Base-by-base conservation (phyloP, 2,113 vertebrate species). In the Scomber scombrus region DNA sequence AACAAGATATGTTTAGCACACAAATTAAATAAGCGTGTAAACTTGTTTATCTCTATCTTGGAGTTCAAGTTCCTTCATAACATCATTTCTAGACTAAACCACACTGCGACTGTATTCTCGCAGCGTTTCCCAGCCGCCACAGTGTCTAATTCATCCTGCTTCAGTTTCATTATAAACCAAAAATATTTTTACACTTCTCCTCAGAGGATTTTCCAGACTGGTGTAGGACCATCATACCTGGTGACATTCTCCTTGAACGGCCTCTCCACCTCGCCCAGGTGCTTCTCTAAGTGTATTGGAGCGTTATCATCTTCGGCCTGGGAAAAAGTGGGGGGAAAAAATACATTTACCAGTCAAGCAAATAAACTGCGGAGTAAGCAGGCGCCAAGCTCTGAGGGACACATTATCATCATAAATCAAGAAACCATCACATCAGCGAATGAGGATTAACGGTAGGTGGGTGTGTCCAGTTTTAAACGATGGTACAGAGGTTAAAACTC, bases 221-320 rank as follows among this genome's bases (percentile, higher is more conserved):
- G 34, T 12, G 18, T 21, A 18, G 23, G 34, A 46, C 2, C 45
- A 51, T 75, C 75, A 2, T 95, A 99, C 98, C 97, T 97, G 89
- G 95, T 96, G 85, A 96, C 88, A 26, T 95, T 95, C 91, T 99
- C 97, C 92, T 96, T 98, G 84, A 96, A 97, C 15, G 97, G 97
- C 89, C 97, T 95, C 84, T 98, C 97, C 89, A 97, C 91, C 78
- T 96, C 95, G 70, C 91, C 81, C 61, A 98, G 93, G 86, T 97
- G 90, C 91, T 95, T 97, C 69, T 96, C 95, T 81, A 99, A 84
- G 90, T 97, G 91, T 31, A 97, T 81, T 7, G 93, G 91, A 56
- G 95, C 93, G 50, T 84, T 84, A 90, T 98, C 97, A 91, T 99
- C 98, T 82, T 98, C 96, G n/a, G 85, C 95, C 97, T 99, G 81